Conservation (phyloP, 2,888 invertebrate genomes). For the Idaea dimidiata region DNA sequence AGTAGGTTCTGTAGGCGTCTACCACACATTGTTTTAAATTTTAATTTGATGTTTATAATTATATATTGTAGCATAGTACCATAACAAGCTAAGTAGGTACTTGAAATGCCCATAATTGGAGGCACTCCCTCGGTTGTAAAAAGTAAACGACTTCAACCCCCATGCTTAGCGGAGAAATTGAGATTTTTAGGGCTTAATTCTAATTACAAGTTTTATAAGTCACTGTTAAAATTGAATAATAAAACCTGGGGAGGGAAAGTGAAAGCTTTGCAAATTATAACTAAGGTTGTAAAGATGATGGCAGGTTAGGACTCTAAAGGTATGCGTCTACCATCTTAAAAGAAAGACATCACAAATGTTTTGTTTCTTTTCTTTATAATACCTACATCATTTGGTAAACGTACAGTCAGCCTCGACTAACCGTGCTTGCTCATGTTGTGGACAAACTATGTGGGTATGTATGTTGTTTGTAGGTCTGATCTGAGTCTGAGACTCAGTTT, state of each 20-base stretch:
- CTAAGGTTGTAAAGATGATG: background rate
- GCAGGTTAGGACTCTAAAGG: background rate
- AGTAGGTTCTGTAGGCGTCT: too few species aligned
- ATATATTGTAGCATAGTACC: background rate
- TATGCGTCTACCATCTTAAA: background rate
- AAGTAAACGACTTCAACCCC: background rate
- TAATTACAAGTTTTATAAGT: constrained; percentile 1
- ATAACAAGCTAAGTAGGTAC: background rate
- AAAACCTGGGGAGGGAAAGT: background rate
- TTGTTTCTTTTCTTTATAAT: too few species aligned
- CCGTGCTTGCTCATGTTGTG: too few species aligned
- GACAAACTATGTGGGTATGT: too few species aligned
- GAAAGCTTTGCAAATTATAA: constrained; percentile 1
- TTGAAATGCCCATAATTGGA: background rate
- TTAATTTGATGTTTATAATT: too few species aligned
- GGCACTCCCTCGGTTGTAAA: background rate
- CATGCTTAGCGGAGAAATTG: background rate
- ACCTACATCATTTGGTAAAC: too few species aligned
- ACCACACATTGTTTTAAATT: too few species aligned
- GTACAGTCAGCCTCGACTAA: too few species aligned
- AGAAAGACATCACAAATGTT: background rate
- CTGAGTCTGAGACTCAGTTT: too few species aligned
- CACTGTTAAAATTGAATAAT: constrained; percentile 1
- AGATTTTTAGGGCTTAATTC: constrained; percentile 1
- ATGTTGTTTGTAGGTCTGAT: too few species aligned